Evolutionary conservation across 2,797 vertebrate species (phyloP).

Genomic region (Bradypodion pumilum): DNA sequence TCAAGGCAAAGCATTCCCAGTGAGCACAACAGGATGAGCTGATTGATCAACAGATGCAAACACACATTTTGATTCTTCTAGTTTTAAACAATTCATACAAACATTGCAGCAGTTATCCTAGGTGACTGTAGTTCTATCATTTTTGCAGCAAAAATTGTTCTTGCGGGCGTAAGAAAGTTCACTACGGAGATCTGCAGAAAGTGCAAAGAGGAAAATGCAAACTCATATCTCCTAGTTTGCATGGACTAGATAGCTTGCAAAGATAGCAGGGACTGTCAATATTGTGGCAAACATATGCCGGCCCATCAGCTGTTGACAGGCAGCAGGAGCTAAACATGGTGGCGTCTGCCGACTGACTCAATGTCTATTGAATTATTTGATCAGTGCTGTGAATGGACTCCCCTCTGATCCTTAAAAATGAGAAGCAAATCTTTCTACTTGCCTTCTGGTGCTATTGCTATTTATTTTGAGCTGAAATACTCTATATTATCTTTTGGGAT

Average conservation of each 20-base stretch:
- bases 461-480: conserved; percentile 38
- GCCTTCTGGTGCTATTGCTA: conserved; percentile 33
- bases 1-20: too few species aligned
- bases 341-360: conserved; percentile 65
- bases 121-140: too few species aligned
- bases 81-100: too few species aligned
- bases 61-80: too few species aligned
- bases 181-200: too few species aligned
- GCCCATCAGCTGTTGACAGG: conserved; percentile 71
- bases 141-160: too few species aligned
- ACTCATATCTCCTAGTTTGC: conserved; percentile 3
- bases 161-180: too few species aligned
- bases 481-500: conserved; percentile 39
- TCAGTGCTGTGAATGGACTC: conserved; percentile 62
- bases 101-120: too few species aligned
- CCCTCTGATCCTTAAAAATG: conserved; percentile 62
- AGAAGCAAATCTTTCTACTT: conserved; percentile 44
- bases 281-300: conserved; percentile 65
- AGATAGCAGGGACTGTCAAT: conserved; percentile 52
- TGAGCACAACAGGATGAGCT: too few species aligned
- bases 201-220: too few species aligned
- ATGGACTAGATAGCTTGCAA: conserved; percentile 50
- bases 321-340: conserved; percentile 62
- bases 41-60: too few species aligned
- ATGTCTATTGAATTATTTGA: conserved; percentile 63